phyloP scores from a whole-genome alignment of 2,113 vertebrate species.

The Gyps fulvus region DNA sequence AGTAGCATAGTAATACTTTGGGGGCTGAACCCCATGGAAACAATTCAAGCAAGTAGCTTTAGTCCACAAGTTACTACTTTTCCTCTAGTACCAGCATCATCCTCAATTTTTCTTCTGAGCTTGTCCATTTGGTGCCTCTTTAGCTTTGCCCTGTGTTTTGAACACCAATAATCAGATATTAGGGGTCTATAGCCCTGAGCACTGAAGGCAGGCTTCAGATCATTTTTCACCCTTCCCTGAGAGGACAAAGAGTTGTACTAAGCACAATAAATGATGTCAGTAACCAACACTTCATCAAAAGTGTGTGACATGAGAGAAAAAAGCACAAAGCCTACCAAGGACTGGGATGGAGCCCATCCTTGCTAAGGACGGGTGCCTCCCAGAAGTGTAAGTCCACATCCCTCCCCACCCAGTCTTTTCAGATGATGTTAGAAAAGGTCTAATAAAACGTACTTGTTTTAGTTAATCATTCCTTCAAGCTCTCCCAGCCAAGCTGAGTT shows the following conservation, averaged over 20 bases:
- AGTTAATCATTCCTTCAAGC: constrained; percentile 29
- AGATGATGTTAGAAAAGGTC: background rate
- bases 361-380: background rate
- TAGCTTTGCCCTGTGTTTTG: background rate
- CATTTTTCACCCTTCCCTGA: background rate
- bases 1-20: background rate
- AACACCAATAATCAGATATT: background rate
- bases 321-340: background rate
- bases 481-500: background rate
- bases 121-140: background rate
- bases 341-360: background rate
- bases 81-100: background rate
- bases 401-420: background rate
- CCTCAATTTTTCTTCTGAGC: background rate
- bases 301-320: background rate
- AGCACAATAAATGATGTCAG: background rate
- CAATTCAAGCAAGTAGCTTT: background rate
- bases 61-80: background rate
- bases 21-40: background rate
- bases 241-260: background rate
- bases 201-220: background rate
- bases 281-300: background rate
- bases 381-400: background rate
- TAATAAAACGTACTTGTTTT: background rate
- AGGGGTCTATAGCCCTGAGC: background rate